Percentiles rank a stretch among this genome's conserved stretches.
Conservation (phyloP, 2,888 invertebrate genomes). For the Conops quadrifasciatus region DNA sequence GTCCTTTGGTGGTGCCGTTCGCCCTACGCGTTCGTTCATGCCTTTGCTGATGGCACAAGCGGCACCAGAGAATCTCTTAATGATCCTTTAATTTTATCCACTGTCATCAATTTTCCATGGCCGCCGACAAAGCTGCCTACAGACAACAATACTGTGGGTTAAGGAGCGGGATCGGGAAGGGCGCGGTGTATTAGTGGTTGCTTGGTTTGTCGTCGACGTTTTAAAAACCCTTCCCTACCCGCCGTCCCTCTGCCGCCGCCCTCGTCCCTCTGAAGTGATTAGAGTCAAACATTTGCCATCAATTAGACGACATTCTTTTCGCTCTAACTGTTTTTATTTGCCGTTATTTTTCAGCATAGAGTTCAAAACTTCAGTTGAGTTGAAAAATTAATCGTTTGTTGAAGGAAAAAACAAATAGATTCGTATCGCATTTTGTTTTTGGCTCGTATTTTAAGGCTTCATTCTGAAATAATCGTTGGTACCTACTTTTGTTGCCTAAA, state of each 20-base stretch:
- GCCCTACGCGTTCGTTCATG: background rate
- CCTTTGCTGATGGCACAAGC: background rate
- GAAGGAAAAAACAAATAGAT: slow-evolving; percentile 35
- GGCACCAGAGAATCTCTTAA: slow-evolving; percentile 13
- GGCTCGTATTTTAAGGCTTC: slow-evolving; percentile 20
- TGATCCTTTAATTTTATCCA: slow-evolving; percentile 20
- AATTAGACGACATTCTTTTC: slow-evolving; percentile 28
- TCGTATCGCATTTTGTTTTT: slow-evolving; percentile 40
- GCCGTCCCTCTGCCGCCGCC: no score
- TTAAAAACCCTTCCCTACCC: no score
- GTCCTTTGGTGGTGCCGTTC: background rate
- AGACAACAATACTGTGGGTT: background rate
- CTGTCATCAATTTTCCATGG: background rate
- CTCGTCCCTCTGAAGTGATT: background rate
- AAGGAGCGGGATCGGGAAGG: background rate
- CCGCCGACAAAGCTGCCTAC: slow-evolving; percentile 3
- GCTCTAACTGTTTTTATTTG: background rate
- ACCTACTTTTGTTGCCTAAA: no score
- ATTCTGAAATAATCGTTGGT: no score
- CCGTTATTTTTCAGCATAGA: background rate
- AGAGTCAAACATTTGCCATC: slow-evolving; percentile 37
- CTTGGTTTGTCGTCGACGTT: background rate
- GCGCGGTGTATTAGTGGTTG: background rate
- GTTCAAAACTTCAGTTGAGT: slow-evolving; percentile 2
- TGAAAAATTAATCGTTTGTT: slow-evolving; percentile 38